Evolutionary conservation across 2,797 vertebrate genomes (phyloP).

Genomic region (Xenops minutus): DNA sequence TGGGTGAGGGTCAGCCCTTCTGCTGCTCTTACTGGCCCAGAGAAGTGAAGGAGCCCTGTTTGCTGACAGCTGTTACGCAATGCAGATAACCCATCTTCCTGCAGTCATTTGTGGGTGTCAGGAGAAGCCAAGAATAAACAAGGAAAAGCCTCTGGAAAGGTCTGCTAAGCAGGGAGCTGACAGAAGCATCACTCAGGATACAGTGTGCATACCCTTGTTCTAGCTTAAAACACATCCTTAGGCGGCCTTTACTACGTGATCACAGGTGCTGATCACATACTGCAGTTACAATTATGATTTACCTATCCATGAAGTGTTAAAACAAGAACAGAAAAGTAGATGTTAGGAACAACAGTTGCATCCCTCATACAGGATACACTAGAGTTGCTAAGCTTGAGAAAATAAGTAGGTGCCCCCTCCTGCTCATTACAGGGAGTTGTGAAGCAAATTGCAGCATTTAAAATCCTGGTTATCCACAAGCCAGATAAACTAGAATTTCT

Average conservation of each 20-base stretch:
- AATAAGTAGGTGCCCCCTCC: not conserved
- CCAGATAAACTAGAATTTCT: not conserved
- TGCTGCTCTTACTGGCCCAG: not conserved
- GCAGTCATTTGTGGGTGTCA: not conserved
- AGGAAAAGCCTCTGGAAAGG: conserved; percentile 23
- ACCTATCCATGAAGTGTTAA: not conserved
- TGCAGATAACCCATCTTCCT: not conserved
- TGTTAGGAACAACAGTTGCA: not conserved
- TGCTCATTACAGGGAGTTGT: not conserved
- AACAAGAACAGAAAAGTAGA: not conserved
- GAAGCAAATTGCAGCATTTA: not conserved
- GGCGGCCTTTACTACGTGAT: not conserved
- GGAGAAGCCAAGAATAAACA: conserved; percentile 5
- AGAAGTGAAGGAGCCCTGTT: not conserved
- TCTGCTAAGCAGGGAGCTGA: not conserved
- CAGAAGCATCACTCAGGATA: not conserved
- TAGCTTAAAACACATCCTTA: not conserved
- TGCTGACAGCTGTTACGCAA: not conserved
- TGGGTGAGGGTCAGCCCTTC: not conserved
- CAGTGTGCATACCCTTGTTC: rapidly evolving
- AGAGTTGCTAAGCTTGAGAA: not conserved
- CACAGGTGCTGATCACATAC: not conserved
- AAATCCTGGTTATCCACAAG: not conserved
- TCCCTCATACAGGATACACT: not conserved
- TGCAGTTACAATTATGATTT: not conserved